Base-by-base conservation (phyloP, 2,797 vertebrate genomes). In the Ctenosaura bakeri region DNA sequence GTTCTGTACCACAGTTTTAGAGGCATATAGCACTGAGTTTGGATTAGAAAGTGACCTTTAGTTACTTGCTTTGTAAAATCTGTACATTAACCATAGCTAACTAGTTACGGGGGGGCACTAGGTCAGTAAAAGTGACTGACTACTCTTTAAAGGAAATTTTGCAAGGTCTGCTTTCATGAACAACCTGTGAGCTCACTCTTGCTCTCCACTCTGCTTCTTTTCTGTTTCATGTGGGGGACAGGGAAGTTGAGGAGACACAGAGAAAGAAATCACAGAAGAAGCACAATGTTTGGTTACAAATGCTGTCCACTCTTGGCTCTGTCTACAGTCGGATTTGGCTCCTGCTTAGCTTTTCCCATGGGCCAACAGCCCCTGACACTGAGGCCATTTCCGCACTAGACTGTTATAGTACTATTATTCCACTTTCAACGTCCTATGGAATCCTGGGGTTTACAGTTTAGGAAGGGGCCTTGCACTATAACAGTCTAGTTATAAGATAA, bases 221-320 rank as follows among this genome's bases (percentile, higher is more conserved):
- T n/a, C n/a, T n/a, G 4, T n/a, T 73, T 12, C 7, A 26, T 46
- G 22, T 26, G 38, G 38, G 38, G 1, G 42, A 77, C 2, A 10
- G 22, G 1, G 42, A 26, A 10, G 6, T 10, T 7, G 6, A 1
- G 0, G 18, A 2, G 35, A 46, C 4, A 22, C 8, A 52, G 46
- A 73, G 66, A 29, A 10, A 52, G 50, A 86, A 56, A 35, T 2
- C 22, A 42, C 78, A 32, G 52, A 74, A 16, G 32, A 46, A 29
- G 4, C 52, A 46, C 46, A 79, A 50, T 78, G 66, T 29, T 29
- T 4, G 35, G 71, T n/a, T 73, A 2, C 76, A 59, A 82, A 82
- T 7, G 20, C 80, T 54, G 7, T 7, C 52, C 52, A 35, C 6
- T 18, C 54, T 54, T 81, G 6, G 79, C 6, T 81, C 52, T 81